A percentile compares a stretch with the other conserved stretches of the same genome.
These are phyloP conservation scores for Phenganax marumi DNA, from an alignment of 92 coral and sea anemone genomes.

Conservation along the genomic window DNA sequence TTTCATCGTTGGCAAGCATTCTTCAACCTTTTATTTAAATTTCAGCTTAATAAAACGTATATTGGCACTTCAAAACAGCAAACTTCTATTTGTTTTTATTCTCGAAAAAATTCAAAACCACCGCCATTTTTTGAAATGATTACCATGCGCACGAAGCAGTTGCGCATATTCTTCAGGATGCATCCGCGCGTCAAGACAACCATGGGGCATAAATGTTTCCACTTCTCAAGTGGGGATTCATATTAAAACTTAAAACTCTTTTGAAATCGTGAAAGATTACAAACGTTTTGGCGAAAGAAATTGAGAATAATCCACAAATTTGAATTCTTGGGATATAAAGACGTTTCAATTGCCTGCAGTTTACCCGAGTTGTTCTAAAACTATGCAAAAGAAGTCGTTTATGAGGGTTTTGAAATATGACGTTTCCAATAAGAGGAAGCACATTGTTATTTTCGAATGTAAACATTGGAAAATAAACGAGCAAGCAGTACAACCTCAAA, in stretches of 20 bases:
- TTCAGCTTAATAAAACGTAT: not conserved
- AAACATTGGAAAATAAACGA: not conserved
- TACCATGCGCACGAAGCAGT: not conserved
- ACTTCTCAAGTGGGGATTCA: not conserved
- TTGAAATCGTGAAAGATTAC: too few relatives aligned
- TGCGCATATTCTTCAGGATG: not conserved
- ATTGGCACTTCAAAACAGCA: not conserved
- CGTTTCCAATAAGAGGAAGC: not conserved
- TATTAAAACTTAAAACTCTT: too few relatives aligned
- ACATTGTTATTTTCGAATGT: not conserved
- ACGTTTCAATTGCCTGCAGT: not conserved
- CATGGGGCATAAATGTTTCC: not conserved
- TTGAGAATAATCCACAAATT: too few relatives aligned
- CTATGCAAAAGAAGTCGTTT: too few relatives aligned
- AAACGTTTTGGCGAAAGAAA: too few relatives aligned
- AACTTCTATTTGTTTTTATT: not conserved
- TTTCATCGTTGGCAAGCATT: conserved; percentile 28
- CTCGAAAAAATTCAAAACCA: not conserved
- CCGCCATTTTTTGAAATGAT: conserved; percentile 23
- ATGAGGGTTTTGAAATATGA: too few relatives aligned
- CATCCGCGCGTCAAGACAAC: not conserved
- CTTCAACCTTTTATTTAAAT: not conserved
- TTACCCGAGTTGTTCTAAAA: not conserved
- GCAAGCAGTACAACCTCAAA: not conserved
- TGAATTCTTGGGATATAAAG: too few relatives aligned